These are phyloP conservation scores for Eueremaeus valkanovi DNA, from an alignment of 2,888 invertebrate genomes.

Conservation along the genomic window DNA sequence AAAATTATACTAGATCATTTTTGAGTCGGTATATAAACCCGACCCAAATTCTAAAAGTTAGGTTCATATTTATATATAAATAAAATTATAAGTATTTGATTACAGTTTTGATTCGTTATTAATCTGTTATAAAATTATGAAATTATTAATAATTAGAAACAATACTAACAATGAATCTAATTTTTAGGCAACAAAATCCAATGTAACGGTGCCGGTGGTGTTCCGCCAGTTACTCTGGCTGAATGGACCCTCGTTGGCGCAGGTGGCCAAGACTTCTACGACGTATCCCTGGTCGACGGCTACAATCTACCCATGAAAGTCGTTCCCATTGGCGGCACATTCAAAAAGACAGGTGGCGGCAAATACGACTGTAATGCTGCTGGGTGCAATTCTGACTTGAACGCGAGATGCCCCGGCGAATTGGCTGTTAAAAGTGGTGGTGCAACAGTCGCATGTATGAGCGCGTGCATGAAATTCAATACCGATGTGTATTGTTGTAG, in stretches of 20 bases:
- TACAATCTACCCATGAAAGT: conserved; percentile 53
- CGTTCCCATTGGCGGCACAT: conserved; percentile 29
- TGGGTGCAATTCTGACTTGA: conserved; percentile 52
- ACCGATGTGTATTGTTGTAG: conserved; percentile 57
- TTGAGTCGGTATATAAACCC: too few relatives aligned
- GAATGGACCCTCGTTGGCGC: conserved; percentile 54
- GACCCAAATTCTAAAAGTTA: too few relatives aligned
- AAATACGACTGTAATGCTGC: conserved; percentile 53
- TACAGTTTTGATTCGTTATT: too few relatives aligned
- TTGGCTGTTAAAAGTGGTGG: conserved; percentile 45
- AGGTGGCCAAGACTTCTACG: conserved; percentile 55
- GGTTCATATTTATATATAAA: too few relatives aligned
- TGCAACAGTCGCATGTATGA: conserved; percentile 54
- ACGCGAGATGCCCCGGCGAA: conserved; percentile 53
- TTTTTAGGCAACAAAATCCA: background rate
- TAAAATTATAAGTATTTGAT: too few relatives aligned
- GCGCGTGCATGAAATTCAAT: conserved; percentile 56
- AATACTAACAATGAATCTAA: too few relatives aligned
- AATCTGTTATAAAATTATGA: too few relatives aligned
- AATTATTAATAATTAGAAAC: too few relatives aligned
- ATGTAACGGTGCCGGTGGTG: conserved; percentile 53
- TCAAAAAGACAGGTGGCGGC: conserved; percentile 46
- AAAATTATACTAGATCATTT: too few relatives aligned
- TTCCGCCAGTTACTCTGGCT: conserved; percentile 54
- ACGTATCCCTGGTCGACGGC: conserved; percentile 57